These are phyloP conservation scores for Acanthosepion lycidas DNA, from an alignment of 2,888 invertebrate species.

Conservation along the genomic window DNA sequence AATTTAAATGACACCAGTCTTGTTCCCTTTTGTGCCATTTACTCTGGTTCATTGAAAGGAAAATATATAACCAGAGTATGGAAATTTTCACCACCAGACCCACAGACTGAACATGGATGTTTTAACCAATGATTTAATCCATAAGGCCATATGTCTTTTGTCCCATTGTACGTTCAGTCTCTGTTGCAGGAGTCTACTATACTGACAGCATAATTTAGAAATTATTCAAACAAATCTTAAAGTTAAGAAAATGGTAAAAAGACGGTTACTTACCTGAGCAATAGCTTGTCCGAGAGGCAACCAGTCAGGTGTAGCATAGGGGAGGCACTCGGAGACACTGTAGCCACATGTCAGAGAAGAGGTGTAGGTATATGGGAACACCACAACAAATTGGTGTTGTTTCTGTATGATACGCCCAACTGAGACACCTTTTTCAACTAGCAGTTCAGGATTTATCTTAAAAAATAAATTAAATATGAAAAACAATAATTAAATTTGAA, in stretches of 20 bases:
- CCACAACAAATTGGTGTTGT: slow-evolving; percentile 90
- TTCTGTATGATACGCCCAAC: slow-evolving; percentile 87
- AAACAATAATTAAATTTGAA: not conserved
- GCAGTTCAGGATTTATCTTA: slow-evolving; percentile 84
- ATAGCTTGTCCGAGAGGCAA: slow-evolving; percentile 82
- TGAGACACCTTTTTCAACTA: slow-evolving; percentile 85
- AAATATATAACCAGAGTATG: too few species aligned
- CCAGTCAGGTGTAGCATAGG: slow-evolving; percentile 89
- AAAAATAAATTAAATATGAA: not conserved
- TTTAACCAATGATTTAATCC: too few species aligned
- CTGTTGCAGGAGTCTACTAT: too few species aligned
- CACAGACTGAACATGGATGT: too few species aligned
- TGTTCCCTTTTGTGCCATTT: too few species aligned
- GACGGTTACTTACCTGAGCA: slow-evolving; percentile 78
- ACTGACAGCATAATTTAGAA: too few species aligned
- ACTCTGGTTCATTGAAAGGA: too few species aligned
- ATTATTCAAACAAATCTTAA: too few species aligned
- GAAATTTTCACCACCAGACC: too few species aligned
- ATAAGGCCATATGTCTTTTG: too few species aligned
- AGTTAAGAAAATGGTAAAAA: not conserved
- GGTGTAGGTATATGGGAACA: slow-evolving; percentile 91
- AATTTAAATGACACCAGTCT: too few species aligned
- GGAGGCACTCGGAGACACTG: slow-evolving; percentile 91
- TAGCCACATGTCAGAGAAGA: slow-evolving; percentile 91
- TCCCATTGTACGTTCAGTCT: too few species aligned